A percentile compares a stretch with the other conserved stretches of the same genome.
Conservation (phyloP, 2,888 invertebrate genomes). For the Drosophila pseudotakahashii region DNA sequence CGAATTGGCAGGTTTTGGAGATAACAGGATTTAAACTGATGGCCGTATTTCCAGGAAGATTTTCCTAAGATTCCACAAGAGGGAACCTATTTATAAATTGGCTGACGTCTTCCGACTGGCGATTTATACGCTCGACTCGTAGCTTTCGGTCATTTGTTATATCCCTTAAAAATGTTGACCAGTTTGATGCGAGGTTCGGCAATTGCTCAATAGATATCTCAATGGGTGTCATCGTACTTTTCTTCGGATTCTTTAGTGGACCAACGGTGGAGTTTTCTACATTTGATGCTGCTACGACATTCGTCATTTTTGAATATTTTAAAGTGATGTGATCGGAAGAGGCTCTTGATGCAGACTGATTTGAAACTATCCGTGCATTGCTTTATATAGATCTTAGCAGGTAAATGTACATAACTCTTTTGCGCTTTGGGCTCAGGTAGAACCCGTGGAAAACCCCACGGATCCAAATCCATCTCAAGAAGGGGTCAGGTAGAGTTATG, state of each 20-base stretch:
- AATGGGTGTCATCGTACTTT: background rate
- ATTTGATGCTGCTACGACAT: background rate
- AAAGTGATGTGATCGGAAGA: no score
- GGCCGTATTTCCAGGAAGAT: background rate
- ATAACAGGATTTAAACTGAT: background rate
- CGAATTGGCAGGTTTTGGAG: background rate
- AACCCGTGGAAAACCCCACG: background rate
- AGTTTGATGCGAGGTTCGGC: constrained; percentile 5
- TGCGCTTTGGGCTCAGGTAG: background rate
- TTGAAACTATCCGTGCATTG: background rate
- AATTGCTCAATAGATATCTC: constrained; percentile 5
- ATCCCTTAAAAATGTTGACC: constrained; percentile 3
- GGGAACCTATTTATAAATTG: constrained; percentile 7
- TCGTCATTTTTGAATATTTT: background rate
- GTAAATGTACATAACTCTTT: background rate
- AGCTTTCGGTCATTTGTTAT: constrained; percentile 5
- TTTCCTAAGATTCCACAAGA: background rate
- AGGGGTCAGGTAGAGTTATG: background rate
- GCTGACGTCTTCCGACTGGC: constrained; percentile 5
- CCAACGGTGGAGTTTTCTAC: background rate
- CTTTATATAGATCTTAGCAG: constrained; percentile 2
- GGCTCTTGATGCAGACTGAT: background rate
- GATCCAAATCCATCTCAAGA: background rate
- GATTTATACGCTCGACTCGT: constrained; percentile 1
- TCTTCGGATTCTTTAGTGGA: background rate